Conservation (phyloP, 2,888 invertebrate genomes). For the Patella ulyssiponensis region DNA sequence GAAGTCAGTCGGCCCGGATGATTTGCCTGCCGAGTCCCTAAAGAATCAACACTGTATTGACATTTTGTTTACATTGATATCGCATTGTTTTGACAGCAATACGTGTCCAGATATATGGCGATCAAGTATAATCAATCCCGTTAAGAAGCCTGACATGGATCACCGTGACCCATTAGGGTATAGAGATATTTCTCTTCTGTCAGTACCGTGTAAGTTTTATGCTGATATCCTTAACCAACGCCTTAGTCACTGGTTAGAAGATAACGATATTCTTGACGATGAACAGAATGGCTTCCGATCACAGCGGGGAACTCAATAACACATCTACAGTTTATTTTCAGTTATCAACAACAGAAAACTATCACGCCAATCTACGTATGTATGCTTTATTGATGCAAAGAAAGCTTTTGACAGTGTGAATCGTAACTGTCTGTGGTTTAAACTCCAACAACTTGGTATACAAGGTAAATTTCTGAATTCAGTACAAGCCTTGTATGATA, state of each 20-base stretch:
- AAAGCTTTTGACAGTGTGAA: conserved; percentile 13
- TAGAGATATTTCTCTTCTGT: conserved; percentile 19
- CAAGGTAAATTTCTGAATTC: conserved; percentile 28
- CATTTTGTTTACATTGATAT: too few species aligned
- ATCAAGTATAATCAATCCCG: too few species aligned
- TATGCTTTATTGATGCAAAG: conserved; percentile 21
- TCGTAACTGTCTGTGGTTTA: conserved; percentile 25
- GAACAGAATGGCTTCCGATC: conserved; percentile 34
- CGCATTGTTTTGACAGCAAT: too few species aligned
- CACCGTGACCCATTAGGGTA: too few species aligned
- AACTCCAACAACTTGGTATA: conserved; percentile 18
- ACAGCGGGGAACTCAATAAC: conserved; percentile 26
- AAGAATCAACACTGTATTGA: too few species aligned
- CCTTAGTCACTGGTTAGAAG: conserved; percentile 19
- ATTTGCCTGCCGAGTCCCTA: too few species aligned
- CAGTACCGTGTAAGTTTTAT: background rate
- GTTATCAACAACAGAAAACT: conserved; percentile 23
- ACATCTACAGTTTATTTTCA: conserved; percentile 24
- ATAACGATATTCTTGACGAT: conserved; percentile 22
- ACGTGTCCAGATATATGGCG: too few species aligned
- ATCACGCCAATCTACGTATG: conserved; percentile 16
- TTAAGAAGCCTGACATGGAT: too few species aligned
- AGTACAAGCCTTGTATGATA: conserved; percentile 24
- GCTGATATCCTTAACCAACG: conserved; percentile 22
- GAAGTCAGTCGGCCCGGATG: too few species aligned